Conservation (phyloP, 1,140 invertebrate species). For the Trissolcus basalis region DNA sequence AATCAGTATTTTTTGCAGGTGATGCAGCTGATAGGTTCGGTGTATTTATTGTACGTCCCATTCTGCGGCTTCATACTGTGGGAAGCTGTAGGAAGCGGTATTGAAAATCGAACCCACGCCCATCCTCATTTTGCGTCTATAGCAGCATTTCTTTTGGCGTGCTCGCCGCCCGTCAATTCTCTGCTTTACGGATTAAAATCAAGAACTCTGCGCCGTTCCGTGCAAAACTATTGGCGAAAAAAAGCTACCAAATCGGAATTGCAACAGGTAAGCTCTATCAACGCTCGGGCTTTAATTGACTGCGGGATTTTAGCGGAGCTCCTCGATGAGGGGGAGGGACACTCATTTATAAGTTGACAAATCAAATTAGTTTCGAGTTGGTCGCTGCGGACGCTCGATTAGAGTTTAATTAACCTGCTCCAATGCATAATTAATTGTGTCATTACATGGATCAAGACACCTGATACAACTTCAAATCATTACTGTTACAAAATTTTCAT, state of each 20-base stretch:
- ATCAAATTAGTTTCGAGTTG: slow-evolving; percentile 27
- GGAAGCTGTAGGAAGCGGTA: slow-evolving; percentile 71
- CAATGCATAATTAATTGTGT: background rate
- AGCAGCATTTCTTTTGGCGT: slow-evolving; percentile 80
- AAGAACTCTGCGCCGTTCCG: slow-evolving; percentile 81
- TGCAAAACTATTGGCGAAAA: slow-evolving; percentile 88
- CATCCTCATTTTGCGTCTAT: slow-evolving; percentile 78
- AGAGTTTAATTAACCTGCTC: slow-evolving; percentile 7
- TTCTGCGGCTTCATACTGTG: slow-evolving; percentile 85
- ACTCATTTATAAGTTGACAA: slow-evolving; percentile 15
- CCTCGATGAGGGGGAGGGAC: slow-evolving; percentile 15
- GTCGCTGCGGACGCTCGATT: slow-evolving; percentile 12
- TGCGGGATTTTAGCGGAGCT: background rate
- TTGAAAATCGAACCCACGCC: slow-evolving; percentile 68
- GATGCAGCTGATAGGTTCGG: slow-evolving; percentile 82
- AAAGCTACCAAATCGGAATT: slow-evolving; percentile 86
- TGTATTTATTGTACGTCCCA: slow-evolving; percentile 84
- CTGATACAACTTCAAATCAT: too few relatives aligned
- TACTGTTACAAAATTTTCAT: too few relatives aligned
- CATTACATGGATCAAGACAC: too few relatives aligned
- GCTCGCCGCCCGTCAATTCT: slow-evolving; percentile 83
- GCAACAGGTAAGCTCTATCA: slow-evolving; percentile 77
- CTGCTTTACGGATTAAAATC: slow-evolving; percentile 87
- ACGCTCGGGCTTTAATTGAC: background rate
- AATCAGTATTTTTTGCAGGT: slow-evolving; percentile 60